These are phyloP conservation scores for Aphelocoma californica DNA, from an alignment of 2,797 vertebrate species.

Conservation along the genomic window DNA sequence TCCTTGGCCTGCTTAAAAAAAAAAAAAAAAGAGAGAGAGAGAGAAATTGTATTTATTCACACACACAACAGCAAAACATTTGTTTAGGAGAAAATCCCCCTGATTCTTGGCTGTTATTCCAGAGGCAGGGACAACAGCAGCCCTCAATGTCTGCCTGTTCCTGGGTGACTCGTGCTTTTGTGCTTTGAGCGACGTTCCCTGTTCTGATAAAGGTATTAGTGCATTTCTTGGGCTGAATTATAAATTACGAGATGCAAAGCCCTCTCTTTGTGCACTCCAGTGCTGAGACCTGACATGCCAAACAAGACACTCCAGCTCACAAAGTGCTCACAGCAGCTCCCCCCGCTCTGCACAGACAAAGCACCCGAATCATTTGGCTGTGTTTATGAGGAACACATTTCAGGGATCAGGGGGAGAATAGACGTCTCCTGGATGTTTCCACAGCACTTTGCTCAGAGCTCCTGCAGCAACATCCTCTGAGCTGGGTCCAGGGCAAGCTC, in stretches of 20 bases:
- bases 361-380: background rate
- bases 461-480: background rate
- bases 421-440: background rate
- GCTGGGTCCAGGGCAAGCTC: background rate
- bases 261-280: background rate
- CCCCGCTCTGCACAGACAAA: background rate
- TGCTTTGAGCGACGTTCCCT: background rate
- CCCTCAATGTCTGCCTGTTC: background rate
- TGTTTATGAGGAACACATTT: background rate
- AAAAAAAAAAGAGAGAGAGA: background rate
- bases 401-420: background rate
- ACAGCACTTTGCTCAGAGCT: background rate
- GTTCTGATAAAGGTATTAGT: constrained; percentile 3
- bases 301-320: background rate
- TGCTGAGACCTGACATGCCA: background rate
- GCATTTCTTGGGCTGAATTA: background rate
- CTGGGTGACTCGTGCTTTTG: background rate
- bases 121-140: background rate
- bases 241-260: background rate
- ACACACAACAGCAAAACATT: background rate
- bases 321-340: background rate
- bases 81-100: background rate
- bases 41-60: background rate
- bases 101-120: background rate
- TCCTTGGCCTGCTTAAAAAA: background rate